Evolutionary conservation across 2,888 invertebrate genomes (phyloP), one percentile per base, ranked within the genome.

Genomic region (Ophion costatus): DNA sequence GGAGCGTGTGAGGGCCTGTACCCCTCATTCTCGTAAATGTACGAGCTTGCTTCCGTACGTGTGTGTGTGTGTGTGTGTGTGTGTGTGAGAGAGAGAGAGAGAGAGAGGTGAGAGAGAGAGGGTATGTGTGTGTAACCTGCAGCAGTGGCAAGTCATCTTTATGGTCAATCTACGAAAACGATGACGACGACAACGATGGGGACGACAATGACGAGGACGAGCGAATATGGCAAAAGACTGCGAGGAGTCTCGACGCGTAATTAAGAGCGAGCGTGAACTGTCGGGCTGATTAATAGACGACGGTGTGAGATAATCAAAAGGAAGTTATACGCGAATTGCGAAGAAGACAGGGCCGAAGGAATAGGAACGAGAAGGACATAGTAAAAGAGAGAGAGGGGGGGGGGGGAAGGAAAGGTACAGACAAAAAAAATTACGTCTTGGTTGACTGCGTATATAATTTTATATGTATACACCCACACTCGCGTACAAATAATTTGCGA

Each of bases 251-350:
- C 82, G 7, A 76, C 90, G 91, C 92, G 92, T 93, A 93, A 93
- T 93, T 93, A 93, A 92, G 93, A 91, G 89, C 90, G 89, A 89
- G 89, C 91, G 89, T 91, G 88, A 90, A 92, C 91, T 91, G 93
- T 91, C 91, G 91, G 92, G 88, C 92, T 93, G 93, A 93, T 93
- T 93, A 93, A 93, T 93, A 92, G 92, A 92, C 92, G 92, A 91
- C 90, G 92, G 91, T 88, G 90, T 91, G 91, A 92, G 93, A 93
- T 93, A 93, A 93, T 93, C 92, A 92, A 93, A 92, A 93, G 93
- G 93, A 93, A 93, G 93, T 91, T 92, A 86, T 87, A 86, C 79
- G 90, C 91, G 90, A 92, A 92, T 92, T 91, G 90, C 92, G 74
- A 92, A 91, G 91, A 90, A 91, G 87, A 87, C 88, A 88, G 86